A percentile compares a stretch with the other conserved stretches of the same genome.
Conservation (phyloP, 2,113 vertebrate species). For the Galeopterus variegatus region DNA sequence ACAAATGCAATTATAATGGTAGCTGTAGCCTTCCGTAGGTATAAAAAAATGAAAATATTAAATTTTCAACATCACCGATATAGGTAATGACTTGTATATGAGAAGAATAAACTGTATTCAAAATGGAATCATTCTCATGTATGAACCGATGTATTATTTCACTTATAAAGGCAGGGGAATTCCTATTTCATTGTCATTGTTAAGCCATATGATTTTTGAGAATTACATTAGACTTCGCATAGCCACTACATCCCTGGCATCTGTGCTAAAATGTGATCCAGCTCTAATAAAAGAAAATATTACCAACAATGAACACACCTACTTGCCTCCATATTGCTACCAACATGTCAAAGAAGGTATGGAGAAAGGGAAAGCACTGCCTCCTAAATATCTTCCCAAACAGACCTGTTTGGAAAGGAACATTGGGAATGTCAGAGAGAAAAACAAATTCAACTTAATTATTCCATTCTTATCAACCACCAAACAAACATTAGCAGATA, state of each 20-base stretch:
- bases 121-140: slow-evolving; percentile 2
- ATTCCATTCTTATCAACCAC: slow-evolving; percentile 66
- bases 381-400: neutral
- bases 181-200: neutral
- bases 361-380: neutral
- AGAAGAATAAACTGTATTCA: neutral
- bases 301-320: neutral
- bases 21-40: neutral
- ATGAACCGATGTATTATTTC: neutral
- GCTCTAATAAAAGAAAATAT: neutral
- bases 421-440: slow-evolving; percentile 48
- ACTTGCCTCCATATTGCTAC: neutral
- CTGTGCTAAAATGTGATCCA: neutral
- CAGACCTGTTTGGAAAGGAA: slow-evolving; percentile 42
- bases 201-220: neutral
- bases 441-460: slow-evolving; percentile 57
- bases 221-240: neutral
- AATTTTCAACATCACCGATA: neutral
- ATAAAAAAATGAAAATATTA: slow-evolving; percentile 1
- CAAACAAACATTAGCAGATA: slow-evolving; percentile 70
- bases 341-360: neutral
- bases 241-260: neutral
- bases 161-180: neutral
- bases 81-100: neutral
- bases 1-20: neutral